Evolutionary conservation across 2,113 vertebrate species (phyloP), one percentile per base, ranked within the genome.

Genomic region (Peromyscus polionotus): DNA sequence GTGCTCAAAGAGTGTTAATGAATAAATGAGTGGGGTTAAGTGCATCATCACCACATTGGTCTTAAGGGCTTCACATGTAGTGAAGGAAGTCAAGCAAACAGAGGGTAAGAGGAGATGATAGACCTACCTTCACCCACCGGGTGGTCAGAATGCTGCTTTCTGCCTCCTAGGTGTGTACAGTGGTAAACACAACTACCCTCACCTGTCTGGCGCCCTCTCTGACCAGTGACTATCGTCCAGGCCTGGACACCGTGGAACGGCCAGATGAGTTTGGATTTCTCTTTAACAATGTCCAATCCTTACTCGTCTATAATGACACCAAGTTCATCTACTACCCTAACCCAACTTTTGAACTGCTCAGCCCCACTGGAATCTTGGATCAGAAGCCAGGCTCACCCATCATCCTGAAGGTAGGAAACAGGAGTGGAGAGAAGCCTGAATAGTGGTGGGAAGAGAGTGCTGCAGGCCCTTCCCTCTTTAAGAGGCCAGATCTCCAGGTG

Each of bases 321-420:
- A 99, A 99, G 98, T 99, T 99, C 96, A 98, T 99, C 93, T 99
- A 99, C 98, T 99, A 99, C 96, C 99, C 99, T 42, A 99, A 99
- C 98, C 99, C 99, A 0, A 99, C 99, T 10, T 99, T 99, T 9
- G 99, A 99, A 39, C 99, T 99, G 1, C 99, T 99, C 88, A 99
- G 99, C 98, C 97, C 98, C 0, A 98, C 96, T 0, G 99, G 99
- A 0, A 96, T 99, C 91, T 98, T 99, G 98, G 99, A 99, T 97
- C 99, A 99, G 97, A 99, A 99, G 72, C 99, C 99, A 0, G 99
- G 99, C 0, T 99, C 99, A 0, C 99, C 99, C 96, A 99, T 99
- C 98, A 99, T 99, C 94, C 98, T 99, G 93, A 99, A 99, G 99
- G 99, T 99, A 99, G 36, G 86, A 42, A 39, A 24, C 5, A 7